Base-by-base conservation (phyloP, 2,888 invertebrate genomes). In the Chymomyza procnemis region DNA sequence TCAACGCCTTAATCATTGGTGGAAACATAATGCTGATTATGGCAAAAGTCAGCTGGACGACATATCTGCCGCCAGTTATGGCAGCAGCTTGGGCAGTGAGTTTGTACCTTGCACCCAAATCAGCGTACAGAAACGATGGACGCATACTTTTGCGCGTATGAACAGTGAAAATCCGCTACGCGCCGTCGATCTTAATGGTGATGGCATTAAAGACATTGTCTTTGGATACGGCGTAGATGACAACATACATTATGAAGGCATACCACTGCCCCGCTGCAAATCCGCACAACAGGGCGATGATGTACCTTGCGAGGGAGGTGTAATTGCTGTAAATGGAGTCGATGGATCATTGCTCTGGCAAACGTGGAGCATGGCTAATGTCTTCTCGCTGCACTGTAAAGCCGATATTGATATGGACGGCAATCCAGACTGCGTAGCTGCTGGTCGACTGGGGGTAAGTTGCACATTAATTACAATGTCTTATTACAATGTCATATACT, bases 291-390 rank as follows among this genome's bases (percentile, higher is more conserved):
- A 95, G 68, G 88, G 82, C 1, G 94, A 95, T 85, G 93, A 93
- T 59, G 93, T 94, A 9, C 92, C 93, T 62, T 96, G 96, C 88
- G 93, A 94, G 73, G 96, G 96, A 4, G 96, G 96, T 6, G 92
- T 96, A 9, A 90, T 96, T 74, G 95, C 95, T 0, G 87, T 96
- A n/a, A 94, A 96, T 88, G 96, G 96, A 0, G 89, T 85, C 22
- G 94, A 92, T 50, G 96, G 96, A 1, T 91, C 92, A 41, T 92
- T 93, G n/a, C 80, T 96, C 14, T 96, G 96, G 96, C 93, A 93
- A 50, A 93, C 93, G 74, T 95, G 95, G 93, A 92, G 94, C 5
- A 92, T 93, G 47, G 94, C 95, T 78, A 94, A 95, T 75, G 93
- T 96, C 18, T 95, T 94, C 88, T 94, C 94, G 0, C 86, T 96